Percentiles rank a stretch among this genome's conserved stretches.
These are phyloP conservation scores for Eueides isabella DNA, from an alignment of 1,140 invertebrate genomes.

Conservation along the genomic window DNA sequence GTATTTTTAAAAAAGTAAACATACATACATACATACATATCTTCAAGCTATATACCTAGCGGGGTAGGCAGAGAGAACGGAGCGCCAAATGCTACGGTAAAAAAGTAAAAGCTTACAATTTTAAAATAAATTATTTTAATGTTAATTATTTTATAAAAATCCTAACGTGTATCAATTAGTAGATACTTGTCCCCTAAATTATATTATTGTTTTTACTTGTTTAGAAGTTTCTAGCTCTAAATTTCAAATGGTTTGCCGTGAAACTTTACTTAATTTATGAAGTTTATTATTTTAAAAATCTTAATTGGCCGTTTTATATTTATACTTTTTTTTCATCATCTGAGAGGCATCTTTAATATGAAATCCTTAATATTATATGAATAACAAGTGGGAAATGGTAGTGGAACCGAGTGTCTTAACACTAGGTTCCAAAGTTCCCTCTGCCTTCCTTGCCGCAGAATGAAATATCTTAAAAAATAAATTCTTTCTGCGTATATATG, in stretches of 20 bases:
- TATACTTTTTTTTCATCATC: neutral
- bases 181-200: neutral
- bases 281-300: neutral
- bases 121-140: too few species aligned
- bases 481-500: too few species aligned
- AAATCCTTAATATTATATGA: neutral
- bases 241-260: neutral
- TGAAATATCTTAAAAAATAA: too few species aligned
- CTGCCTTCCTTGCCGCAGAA: too few species aligned
- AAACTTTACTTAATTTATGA: neutral
- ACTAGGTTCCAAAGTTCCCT: neutral
- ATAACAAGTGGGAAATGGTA: neutral
- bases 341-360: neutral
- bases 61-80: too few species aligned
- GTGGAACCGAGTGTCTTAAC: neutral
- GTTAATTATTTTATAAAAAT: too few species aligned
- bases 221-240: neutral
- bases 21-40: too few species aligned
- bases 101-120: too few species aligned
- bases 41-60: too few species aligned
- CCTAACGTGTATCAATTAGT: too few species aligned
- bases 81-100: too few species aligned
- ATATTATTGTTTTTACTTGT: neutral
- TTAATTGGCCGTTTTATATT: neutral
- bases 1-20: too few species aligned